These are phyloP conservation scores for Rhagoletis pomonella DNA, from an alignment of 1,140 invertebrate genomes.

Conservation along the genomic window DNA sequence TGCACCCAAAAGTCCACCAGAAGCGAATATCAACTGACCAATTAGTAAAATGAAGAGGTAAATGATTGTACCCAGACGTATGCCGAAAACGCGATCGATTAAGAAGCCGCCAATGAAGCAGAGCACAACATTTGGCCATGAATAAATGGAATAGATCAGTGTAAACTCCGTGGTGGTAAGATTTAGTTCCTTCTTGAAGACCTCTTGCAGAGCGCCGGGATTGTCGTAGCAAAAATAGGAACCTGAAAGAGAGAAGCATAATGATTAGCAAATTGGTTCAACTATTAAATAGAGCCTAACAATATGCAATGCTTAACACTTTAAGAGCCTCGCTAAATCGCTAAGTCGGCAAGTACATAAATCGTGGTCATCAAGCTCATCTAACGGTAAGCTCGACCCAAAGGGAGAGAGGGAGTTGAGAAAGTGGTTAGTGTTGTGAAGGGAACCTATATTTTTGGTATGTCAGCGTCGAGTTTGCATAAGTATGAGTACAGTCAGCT, in stretches of 20 bases:
- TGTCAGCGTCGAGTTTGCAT: too few relatives aligned
- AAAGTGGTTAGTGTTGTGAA: too few relatives aligned
- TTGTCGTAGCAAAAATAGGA: conserved; percentile 99
- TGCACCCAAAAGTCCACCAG: conserved; percentile 85
- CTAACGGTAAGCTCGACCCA: too few relatives aligned
- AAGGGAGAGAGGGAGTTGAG: too few relatives aligned
- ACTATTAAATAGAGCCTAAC: too few relatives aligned
- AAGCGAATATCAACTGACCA: conserved; percentile 92
- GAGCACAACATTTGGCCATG: conserved; percentile 97
- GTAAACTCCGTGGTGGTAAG: conserved; percentile 90
- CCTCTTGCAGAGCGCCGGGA: conserved; percentile 92
- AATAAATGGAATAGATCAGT: conserved; percentile 95
- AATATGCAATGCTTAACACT: too few relatives aligned
- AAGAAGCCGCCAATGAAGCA: conserved; percentile 98
- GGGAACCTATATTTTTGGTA: too few relatives aligned
- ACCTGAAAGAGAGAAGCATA: conserved; percentile 64
- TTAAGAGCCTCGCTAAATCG: too few relatives aligned
- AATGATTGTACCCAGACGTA: conserved; percentile 92
- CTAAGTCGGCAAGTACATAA: too few relatives aligned
- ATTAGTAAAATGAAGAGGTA: conserved; percentile 88
- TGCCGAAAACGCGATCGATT: conserved; percentile 95
- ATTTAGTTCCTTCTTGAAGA: conserved; percentile 88
- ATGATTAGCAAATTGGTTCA: too few relatives aligned
- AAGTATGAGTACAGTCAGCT: too few relatives aligned
- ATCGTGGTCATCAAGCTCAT: too few relatives aligned